Conservation (phyloP, 2,888 invertebrate species). For the Sympetrum striolatum region DNA sequence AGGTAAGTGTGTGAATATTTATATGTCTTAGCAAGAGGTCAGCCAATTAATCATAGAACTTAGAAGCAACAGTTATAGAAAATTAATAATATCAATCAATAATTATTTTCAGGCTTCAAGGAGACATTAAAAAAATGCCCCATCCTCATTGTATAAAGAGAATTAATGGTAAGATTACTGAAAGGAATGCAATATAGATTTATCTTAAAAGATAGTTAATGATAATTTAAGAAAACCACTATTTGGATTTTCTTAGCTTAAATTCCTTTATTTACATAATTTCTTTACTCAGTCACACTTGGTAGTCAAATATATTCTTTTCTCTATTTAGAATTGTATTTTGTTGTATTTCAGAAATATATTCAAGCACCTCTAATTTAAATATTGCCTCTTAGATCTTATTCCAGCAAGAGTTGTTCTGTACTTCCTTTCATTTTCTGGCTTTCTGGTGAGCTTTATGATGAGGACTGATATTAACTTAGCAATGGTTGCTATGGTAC, state of each 20-base stretch:
- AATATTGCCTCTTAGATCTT: background rate
- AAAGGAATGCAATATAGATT: background rate
- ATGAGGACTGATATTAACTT: constrained; percentile 78
- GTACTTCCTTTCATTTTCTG: constrained; percentile 75
- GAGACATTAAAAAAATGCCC: background rate
- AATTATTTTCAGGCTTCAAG: background rate
- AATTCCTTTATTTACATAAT: background rate
- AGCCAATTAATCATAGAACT: background rate
- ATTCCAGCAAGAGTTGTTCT: constrained; percentile 73
- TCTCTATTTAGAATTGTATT: background rate
- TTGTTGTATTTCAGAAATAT: background rate
- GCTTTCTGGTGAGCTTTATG: constrained; percentile 77
- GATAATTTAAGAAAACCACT: background rate
- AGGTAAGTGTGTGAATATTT: background rate
- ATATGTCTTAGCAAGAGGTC: background rate
- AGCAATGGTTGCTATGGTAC: constrained; percentile 74
- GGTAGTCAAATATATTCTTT: background rate
- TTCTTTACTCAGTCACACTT: background rate
- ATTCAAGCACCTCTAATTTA: background rate
- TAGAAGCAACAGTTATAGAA: background rate
- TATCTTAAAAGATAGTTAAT: too few relatives aligned
- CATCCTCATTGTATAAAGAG: background rate
- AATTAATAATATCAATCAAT: background rate
- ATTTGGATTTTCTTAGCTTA: background rate
- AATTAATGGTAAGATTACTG: background rate